Base-by-base conservation (phyloP, 1,140 invertebrate species). In the Phthorimaea operculella region DNA sequence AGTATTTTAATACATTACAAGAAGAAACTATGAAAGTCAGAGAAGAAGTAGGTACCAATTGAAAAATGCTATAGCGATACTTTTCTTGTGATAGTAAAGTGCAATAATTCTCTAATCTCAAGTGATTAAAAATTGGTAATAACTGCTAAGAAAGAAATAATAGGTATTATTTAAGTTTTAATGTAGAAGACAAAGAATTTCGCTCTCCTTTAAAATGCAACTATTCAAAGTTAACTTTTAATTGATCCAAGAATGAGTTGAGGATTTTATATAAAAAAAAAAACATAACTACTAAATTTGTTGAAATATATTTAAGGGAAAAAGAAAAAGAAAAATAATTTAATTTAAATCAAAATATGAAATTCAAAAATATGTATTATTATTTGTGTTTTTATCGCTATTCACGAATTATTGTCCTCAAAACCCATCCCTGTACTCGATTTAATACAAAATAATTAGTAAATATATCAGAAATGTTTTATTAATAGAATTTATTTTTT, bases 1-100 rank as follows among this genome's bases (percentile, higher is more conserved):
- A 57, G 66, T 72, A 74, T 77, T 80, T 80, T 78, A 76, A 78
- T 67, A 80, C 77, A 74, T 76, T 76, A 77, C 71, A 76, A 76
- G 71, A 76, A 72, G 64, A 67, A 39, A 39, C 2, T 28, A 2
- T 28, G 21, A 28, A 6, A 4, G 21, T 28, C 2, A 28, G 2
- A 28, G 6, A 28, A 28, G 21, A 28, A 6, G 21, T 39, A 17
- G 21, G 21, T 39, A 17, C 44, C 44, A 8, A 47, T 8, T 1
- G 1, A 16, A 15, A 47, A 47, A 15, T 47, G 15, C 44, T 14
- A 15, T 8, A 47, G 44, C 44, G 4, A 47, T 47, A 11, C 44
- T 47, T 47, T 14, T 54, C 59, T 68, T 70, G 66, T 66, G 63
- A 67, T 56, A 61, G 49, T 57, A 66, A 69, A 69, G 68, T 76